Conservation (phyloP, 2,888 invertebrate genomes). For the Chirona hameri region DNA sequence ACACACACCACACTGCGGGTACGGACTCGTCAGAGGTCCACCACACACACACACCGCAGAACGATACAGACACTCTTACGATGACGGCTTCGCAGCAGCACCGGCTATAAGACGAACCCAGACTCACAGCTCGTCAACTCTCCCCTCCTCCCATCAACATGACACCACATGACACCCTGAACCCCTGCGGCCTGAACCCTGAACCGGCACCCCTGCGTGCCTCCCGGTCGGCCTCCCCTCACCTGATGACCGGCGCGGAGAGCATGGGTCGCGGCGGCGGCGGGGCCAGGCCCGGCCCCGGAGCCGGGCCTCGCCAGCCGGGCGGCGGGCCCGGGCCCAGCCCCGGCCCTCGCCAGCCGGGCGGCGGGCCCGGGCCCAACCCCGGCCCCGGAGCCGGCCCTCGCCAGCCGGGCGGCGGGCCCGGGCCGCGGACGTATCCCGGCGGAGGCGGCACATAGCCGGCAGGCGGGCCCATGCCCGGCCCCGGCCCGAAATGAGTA, state of each 20-base stretch:
- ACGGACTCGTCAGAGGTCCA: too few species aligned
- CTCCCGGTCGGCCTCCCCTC: too few species aligned
- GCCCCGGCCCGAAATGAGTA: background rate
- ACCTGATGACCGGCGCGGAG: background rate
- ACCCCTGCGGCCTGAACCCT: too few species aligned
- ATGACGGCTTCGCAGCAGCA: too few species aligned
- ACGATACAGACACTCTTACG: too few species aligned
- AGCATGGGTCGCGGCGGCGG: background rate
- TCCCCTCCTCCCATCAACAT: too few species aligned
- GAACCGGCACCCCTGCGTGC: too few species aligned
- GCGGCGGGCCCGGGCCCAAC: background rate
- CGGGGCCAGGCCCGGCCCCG: background rate
- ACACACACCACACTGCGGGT: too few species aligned
- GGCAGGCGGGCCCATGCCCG: background rate
- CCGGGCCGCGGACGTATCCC: background rate
- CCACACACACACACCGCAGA: too few species aligned
- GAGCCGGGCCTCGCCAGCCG: background rate
- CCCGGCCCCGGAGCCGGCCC: background rate
- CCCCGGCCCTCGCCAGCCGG: background rate
- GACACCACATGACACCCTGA: too few species aligned
- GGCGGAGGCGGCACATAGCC: background rate
- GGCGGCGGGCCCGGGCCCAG: background rate
- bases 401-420: constrained; percentile 3
- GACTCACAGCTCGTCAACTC: too few species aligned
- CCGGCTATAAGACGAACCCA: too few species aligned